Base-by-base conservation (phyloP, 2,113 vertebrate genomes). In the Nannobrachium achirus region DNA sequence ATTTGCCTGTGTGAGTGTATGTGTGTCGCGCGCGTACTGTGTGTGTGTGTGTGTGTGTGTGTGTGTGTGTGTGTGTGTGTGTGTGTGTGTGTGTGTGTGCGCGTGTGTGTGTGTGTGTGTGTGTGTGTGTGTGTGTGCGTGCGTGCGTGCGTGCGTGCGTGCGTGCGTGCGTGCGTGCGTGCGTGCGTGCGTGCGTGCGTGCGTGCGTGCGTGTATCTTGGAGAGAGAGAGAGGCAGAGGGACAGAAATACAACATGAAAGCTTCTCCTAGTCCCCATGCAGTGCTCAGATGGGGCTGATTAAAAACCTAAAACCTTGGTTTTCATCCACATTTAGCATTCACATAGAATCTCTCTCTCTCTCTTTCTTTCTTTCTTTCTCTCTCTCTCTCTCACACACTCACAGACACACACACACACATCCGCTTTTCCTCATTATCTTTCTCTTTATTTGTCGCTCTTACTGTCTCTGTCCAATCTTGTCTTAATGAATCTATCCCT, bases 231-330 rank as follows among this genome's bases (percentile, higher is more conserved):
- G 25, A 18, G 18, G 10, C 44, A 15, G 59, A 25, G 59, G 33
- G 42, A 15, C 16, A 51, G 25, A 72, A 79, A 83, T 50, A 68
- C 71, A 50, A 87, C 82, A 85, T 89, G 84, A 89, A 91, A 91
- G 88, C 79, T 77, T 86, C 82, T 89, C 82, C 41, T 63, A 86
- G 83, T 88, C 81, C 74, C 83, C 76, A 58, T 78, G 78, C 87
- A 86, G 76, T n/a, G 55, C 83, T 91, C 80, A 85, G 86, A 89
- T 87, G 85, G 83, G 86, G 85, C 88, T 91, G 86, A 91, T 91
- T 90, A 88, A 89, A 86, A 82, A 88, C 79, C 79, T 83, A 84
- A 84, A 86, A 79, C 82, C 78, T 84, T 84, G 82, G 75, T 89
- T 86, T 90, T 85, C 74, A 85, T 82, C 84, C 82, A 78, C 82